Evolutionary conservation across 64 coral and sea anemone genomes (phyloP).

Genomic region (Catalaphyllia jardinei): DNA sequence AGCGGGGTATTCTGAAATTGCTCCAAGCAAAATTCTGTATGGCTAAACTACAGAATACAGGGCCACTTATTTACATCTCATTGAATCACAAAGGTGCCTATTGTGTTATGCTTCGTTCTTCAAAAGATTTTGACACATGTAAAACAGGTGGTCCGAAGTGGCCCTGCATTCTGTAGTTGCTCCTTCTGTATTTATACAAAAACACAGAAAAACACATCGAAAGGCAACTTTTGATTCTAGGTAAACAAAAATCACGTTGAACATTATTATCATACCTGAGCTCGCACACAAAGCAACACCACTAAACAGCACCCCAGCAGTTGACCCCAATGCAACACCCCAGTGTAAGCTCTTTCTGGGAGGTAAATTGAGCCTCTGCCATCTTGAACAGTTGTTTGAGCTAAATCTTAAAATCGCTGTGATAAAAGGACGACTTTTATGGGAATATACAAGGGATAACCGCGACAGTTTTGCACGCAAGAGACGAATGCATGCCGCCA

Average conservation of each 20-base stretch:
- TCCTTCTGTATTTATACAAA: neutral
- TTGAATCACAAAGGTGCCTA: too few relatives aligned
- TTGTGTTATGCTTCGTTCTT: too few relatives aligned
- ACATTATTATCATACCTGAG: slow-evolving; percentile 14
- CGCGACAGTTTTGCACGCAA: slow-evolving; percentile 29
- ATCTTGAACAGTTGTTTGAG: neutral
- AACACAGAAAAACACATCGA: neutral
- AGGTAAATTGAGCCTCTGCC: slow-evolving; percentile 15
- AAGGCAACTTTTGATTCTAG: too few relatives aligned
- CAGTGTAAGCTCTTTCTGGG: slow-evolving; percentile 33
- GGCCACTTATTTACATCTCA: too few relatives aligned
- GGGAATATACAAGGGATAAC: neutral
- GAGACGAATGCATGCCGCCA: slow-evolving; percentile 7
- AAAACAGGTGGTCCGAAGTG: too few relatives aligned
- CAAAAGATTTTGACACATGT: too few relatives aligned
- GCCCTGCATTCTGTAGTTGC: too few relatives aligned
- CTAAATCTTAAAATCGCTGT: neutral
- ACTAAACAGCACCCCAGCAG: slow-evolving; percentile 29
- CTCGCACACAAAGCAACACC: slow-evolving; percentile 16
- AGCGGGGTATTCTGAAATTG: too few relatives aligned
- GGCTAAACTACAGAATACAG: too few relatives aligned
- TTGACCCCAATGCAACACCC: slow-evolving; percentile 1
- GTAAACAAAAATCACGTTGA: neutral
- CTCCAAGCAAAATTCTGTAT: too few relatives aligned
- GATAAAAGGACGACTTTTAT: neutral